A percentile compares a stretch with the other conserved stretches of the same genome.
Evolutionary conservation across 2,797 vertebrate species (phyloP).

Genomic region (Synanceia verrucosa): DNA sequence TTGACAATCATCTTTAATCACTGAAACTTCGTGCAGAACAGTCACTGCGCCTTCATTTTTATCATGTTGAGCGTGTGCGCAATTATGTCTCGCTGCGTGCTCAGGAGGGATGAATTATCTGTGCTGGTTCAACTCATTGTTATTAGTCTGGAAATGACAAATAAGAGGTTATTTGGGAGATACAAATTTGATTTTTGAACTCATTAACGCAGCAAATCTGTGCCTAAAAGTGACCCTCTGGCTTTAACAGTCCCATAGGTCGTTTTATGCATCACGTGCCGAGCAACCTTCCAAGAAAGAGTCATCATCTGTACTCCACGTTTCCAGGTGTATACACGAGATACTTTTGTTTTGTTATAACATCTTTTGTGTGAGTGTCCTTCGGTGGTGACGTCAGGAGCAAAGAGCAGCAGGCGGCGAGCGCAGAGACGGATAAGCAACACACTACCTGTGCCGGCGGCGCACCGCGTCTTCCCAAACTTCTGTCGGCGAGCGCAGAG

Average conservation of each 20-base stretch:
- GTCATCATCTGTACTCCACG: neutral
- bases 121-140: neutral
- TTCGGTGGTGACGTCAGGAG: constrained; percentile 72
- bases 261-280: neutral
- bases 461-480: constrained; percentile 47
- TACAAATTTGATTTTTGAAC: neutral
- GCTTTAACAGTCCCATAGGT: neutral
- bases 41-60: too few species aligned
- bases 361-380: constrained; percentile 9
- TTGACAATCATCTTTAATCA: too few species aligned
- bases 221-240: constrained; percentile 5
- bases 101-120: neutral
- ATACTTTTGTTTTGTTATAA: neutral
- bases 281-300: neutral
- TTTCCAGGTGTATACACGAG: neutral
- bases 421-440: constrained; percentile 3
- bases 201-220: neutral
- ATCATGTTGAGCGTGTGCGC: too few species aligned
- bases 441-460: constrained; percentile 52
- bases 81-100: too few species aligned
- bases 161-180: neutral
- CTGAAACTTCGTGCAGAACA: neutral
- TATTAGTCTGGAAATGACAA: neutral
- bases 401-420: constrained; percentile 38
- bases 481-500: constrained; percentile 34